A percentile compares a stretch with the other conserved stretches of the same genome.
phyloP scores from a whole-genome alignment of 2,797 vertebrate species.

The Leuciscus waleckii region DNA sequence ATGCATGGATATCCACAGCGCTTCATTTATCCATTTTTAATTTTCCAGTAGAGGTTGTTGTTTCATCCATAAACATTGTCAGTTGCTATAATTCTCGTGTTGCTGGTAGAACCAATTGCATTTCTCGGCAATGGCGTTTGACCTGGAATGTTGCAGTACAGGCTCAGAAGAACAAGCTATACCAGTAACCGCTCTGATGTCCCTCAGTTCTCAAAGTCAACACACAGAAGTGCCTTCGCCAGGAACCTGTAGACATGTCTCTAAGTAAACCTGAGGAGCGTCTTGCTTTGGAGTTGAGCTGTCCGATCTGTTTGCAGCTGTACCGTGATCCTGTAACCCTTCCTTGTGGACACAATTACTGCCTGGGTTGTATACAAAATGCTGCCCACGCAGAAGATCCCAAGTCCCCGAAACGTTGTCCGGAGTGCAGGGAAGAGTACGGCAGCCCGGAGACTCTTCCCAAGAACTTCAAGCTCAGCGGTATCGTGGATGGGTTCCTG shows the following conservation, averaged over 20 bases:
- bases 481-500: conserved; percentile 74
- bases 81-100: neutral
- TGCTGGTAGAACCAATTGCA: neutral
- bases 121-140: neutral
- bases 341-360: conserved; percentile 81
- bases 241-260: conserved; percentile 17
- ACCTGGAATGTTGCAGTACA: conserved; percentile 37
- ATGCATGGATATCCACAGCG: neutral
- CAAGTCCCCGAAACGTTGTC: conserved; percentile 62
- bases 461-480: conserved; percentile 78
- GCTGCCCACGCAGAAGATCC: neutral
- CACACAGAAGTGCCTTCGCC: neutral
- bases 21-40: conserved; percentile 2
- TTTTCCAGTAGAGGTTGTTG: neutral
- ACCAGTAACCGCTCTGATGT: neutral
- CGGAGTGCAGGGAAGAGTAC: conserved; percentile 75
- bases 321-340: conserved; percentile 72
- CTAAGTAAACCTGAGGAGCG: conserved; percentile 61
- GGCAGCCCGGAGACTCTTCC: conserved; percentile 61
- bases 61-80: neutral
- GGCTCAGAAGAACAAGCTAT: conserved; percentile 7
- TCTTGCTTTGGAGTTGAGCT: conserved; percentile 75
- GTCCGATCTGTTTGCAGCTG: conserved; percentile 77
- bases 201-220: neutral
- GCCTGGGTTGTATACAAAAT: conserved; percentile 68